Percentiles rank a stretch among this genome's conserved stretches.
Conservation (phyloP, 1,140 invertebrate species). For the Pentalonia nigronervosa region DNA sequence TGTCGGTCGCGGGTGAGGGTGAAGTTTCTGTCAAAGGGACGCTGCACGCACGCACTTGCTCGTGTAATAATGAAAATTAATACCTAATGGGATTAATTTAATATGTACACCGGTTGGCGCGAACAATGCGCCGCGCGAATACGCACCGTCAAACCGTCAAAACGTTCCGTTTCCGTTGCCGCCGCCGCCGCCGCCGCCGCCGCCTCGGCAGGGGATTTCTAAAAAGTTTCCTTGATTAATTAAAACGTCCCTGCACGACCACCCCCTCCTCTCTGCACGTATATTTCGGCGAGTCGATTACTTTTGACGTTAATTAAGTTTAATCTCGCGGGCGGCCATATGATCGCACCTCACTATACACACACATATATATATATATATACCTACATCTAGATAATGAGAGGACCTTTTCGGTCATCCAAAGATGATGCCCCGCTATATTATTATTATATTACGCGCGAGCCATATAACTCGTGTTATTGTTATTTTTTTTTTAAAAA, state of each 20-base stretch:
- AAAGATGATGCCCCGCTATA: background rate
- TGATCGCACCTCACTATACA: background rate
- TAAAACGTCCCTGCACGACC: conserved; percentile 5
- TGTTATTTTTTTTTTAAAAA: background rate
- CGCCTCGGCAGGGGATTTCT: conserved; percentile 29
- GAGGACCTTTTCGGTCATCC: background rate
- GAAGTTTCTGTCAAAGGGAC: conserved; percentile 52
- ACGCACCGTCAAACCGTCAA: conserved; percentile 47
- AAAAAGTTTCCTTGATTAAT: conserved; percentile 58
- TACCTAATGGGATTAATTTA: conserved; percentile 58
- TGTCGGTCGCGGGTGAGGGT: background rate
- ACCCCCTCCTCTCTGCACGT: background rate
- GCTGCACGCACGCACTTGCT: conserved; percentile 35
- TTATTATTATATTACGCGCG: background rate
- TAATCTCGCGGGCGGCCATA: background rate
- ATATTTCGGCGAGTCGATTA: conserved; percentile 33
- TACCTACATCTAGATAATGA: background rate
- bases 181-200: too few species aligned
- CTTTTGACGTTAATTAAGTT: conserved; percentile 49
- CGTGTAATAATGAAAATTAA: conserved; percentile 57
- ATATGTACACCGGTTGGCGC: conserved; percentile 46
- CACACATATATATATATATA: background rate
- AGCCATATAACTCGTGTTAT: background rate
- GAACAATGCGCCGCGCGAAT: conserved; percentile 43
- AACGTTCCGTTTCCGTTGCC: conserved; percentile 34